phyloP scores from a whole-genome alignment of 2,797 vertebrate genomes.

The Sparus aurata region DNA sequence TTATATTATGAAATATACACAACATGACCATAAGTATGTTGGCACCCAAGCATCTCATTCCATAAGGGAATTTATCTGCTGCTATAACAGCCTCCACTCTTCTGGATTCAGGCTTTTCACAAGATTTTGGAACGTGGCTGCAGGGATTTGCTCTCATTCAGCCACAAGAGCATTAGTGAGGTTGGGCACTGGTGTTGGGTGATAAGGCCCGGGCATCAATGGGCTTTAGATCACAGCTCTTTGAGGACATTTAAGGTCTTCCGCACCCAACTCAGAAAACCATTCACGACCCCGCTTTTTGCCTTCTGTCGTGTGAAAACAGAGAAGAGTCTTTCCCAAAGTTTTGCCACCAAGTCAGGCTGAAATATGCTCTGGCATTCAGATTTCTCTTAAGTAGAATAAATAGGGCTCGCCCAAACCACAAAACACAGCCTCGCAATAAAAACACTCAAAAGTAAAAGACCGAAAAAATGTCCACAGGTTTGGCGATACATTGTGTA shows the following conservation, averaged over 20 bases:
- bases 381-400: not conserved
- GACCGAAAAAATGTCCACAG: not conserved
- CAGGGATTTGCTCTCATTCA: slow-evolving; percentile 54
- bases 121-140: slow-evolving; percentile 42
- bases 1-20: not conserved
- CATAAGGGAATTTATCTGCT: slow-evolving; percentile 35
- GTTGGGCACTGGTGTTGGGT: slow-evolving; percentile 44
- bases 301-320: slow-evolving; percentile 8
- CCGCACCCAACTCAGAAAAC: slow-evolving; percentile 24
- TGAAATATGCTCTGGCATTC: not conserved
- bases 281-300: slow-evolving; percentile 25
- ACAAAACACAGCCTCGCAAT: not conserved
- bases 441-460: not conserved
- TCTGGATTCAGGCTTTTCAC: slow-evolving; percentile 16
- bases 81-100: slow-evolving; percentile 13
- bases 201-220: slow-evolving; percentile 48
- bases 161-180: slow-evolving; percentile 56
- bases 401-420: not conserved
- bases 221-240: slow-evolving; percentile 57
- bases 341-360: slow-evolving; percentile 3
- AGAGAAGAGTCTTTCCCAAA: not conserved
- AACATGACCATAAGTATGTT: not conserved
- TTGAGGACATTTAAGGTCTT: slow-evolving; percentile 27
- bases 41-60: slow-evolving; percentile 15
- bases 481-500: not conserved